Evolutionary conservation across 2,113 vertebrate genomes (phyloP).

Genomic region (Spizaetus ornatus): DNA sequence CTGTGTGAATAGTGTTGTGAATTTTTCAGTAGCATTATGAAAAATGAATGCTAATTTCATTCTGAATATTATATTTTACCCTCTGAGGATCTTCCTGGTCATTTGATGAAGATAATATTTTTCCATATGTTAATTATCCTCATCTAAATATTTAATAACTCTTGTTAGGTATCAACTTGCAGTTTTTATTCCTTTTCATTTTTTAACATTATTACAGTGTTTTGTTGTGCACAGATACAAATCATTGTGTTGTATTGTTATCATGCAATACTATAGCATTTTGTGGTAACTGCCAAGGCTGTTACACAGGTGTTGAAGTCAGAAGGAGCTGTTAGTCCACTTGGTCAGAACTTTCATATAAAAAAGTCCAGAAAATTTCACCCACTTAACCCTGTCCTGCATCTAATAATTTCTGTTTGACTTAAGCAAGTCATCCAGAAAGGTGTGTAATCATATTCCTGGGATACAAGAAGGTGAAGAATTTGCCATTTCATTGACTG

Average conservation of each 20-base stretch:
- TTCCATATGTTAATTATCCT: conserved; percentile 9
- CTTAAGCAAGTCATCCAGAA: background rate
- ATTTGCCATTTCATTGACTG: background rate
- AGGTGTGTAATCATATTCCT: background rate
- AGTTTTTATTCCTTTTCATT: background rate
- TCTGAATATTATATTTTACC: conserved; percentile 30
- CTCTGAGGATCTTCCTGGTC: background rate
- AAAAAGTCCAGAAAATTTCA: background rate
- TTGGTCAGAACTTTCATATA: background rate
- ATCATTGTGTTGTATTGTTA: background rate
- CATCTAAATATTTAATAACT: conserved; percentile 41
- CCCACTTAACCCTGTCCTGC: background rate
- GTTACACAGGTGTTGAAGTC: background rate
- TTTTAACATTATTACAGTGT: background rate
- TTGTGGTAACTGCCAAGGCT: background rate
- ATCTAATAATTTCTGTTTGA: background rate
- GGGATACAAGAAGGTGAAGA: background rate
- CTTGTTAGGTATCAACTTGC: background rate
- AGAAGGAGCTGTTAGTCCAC: background rate
- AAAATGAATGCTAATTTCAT: conserved; percentile 53
- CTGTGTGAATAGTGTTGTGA: conserved; percentile 37
- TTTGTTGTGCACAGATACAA: background rate
- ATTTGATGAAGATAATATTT: conserved; percentile 54
- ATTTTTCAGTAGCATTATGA: conserved; percentile 55
- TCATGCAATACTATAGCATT: background rate